Evolutionary conservation across 2,113 vertebrate genomes (phyloP).

Genomic region (Naja naja): DNA sequence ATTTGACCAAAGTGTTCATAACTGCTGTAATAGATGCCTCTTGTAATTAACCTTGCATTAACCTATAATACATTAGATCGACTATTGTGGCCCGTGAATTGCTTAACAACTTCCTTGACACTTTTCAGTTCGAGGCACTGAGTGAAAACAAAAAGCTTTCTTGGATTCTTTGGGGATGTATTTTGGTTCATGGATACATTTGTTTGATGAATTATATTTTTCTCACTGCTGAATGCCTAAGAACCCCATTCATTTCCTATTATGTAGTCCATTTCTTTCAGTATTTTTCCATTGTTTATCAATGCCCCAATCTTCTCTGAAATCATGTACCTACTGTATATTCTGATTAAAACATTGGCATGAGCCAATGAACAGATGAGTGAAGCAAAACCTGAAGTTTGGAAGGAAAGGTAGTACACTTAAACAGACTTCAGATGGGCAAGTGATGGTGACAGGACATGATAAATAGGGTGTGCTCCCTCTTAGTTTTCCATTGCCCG

Average conservation of each 20-base stretch:
- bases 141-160: not conserved
- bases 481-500: slow-evolving; percentile 21
- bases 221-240: not conserved
- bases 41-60: not conserved
- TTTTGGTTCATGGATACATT: not conserved
- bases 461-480: slow-evolving; percentile 34
- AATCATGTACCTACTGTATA: not conserved
- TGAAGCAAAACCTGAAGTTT: not conserved
- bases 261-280: not conserved
- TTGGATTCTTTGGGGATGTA: not conserved
- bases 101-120: not conserved
- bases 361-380: not conserved
- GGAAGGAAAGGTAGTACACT: not conserved
- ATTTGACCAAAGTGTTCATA: not conserved
- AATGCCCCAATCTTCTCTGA: not conserved
- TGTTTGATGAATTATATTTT: not conserved
- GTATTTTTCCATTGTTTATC: not conserved
- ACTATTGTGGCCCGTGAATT: not conserved
- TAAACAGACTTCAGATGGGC: slow-evolving; percentile 13
- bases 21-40: not conserved
- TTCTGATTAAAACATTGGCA: not conserved
- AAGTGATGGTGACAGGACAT: slow-evolving; percentile 26
- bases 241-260: not conserved
- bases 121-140: not conserved
- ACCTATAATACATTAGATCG: not conserved